Base-by-base conservation (phyloP, 1,140 invertebrate species). In the Drosophila ironensis region DNA sequence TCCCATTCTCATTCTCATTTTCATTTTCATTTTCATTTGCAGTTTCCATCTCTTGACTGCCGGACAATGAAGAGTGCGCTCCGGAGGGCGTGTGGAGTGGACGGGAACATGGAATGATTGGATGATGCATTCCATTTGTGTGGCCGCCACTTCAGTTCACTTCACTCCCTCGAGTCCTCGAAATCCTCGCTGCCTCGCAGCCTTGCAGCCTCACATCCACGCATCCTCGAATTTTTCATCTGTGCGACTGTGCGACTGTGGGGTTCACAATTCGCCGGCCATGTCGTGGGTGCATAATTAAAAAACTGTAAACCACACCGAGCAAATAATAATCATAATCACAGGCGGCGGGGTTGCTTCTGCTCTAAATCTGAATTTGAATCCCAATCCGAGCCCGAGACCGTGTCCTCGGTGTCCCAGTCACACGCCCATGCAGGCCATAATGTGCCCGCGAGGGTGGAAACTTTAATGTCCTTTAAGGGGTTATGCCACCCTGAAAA, bases 251-350 rank as follows among this genome's bases (percentile, higher is more conserved):
- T n/a, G n/a, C n/a, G n/a, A n/a, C n/a, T n/a, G n/a, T n/a, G n/a
- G 16, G 24, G 12, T 9, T 2, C 33, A 24, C 46, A n/a, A 40
- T 45, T 11, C 19, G 56, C n/a, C 0, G 11, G 30, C 2, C 76
- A 72, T 81, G 59, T 82, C 76, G 72, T 77, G 59, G n/a, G 52
- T 81, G 76, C 76, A 81, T 81, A 81, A 81, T 81, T 81, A 84
- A 80, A 84, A n/a, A 84, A 86, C 66, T 84, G 80, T 86, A 84
- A 84, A 80, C 80, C 78, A 86, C 80, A 84, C 80, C 78, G 74
- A 80, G 86, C 74, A 75, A 75, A 86, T 86, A 84, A 84, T 84
- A 27, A 33, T 14, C 72, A 86, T 86, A 84, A 84, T 84, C 6
- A 33, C 7, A 12, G 11, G 30, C 11, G 14, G 1, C 30, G 30